Percentiles rank a stretch among this genome's conserved stretches.
These are phyloP conservation scores for Peromyscus maniculatus DNA, from an alignment of 2,113 vertebrate genomes.

Conservation along the genomic window DNA sequence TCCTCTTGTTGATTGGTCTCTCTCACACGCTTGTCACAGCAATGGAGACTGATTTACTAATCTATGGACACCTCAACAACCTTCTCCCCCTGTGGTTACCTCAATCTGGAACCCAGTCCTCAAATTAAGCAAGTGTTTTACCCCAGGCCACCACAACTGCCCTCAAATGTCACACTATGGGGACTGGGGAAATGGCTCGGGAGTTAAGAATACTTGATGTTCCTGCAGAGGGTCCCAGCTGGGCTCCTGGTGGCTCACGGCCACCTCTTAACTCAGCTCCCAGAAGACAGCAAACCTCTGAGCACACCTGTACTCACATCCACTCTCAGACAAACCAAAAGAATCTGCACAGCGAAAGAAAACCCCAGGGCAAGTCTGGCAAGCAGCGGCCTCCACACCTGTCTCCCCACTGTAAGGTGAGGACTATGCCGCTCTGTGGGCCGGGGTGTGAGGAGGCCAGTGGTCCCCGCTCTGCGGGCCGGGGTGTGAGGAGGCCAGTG, in stretches of 20 bases:
- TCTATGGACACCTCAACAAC: neutral
- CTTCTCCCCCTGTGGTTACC: neutral
- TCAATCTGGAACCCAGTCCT: neutral
- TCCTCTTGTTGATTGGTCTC: neutral
- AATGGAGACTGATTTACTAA: neutral
- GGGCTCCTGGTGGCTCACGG: neutral
- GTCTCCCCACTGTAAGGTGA: neutral
- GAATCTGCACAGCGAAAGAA: neutral
- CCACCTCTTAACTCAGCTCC: neutral
- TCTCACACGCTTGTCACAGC: neutral
- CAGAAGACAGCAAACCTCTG: too few relatives aligned
- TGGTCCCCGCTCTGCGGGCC: neutral
- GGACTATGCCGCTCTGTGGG: neutral
- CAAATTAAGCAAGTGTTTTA: neutral
- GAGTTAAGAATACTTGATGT: too few relatives aligned
- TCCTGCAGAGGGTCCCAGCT: neutral
- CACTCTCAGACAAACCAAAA: neutral
- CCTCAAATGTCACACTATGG: neutral
- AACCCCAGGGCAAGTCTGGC: neutral
- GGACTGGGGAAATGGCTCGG: neutral
- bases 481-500: too few relatives aligned
- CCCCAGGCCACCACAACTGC: neutral
- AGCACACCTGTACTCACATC: neutral
- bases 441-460: too few relatives aligned
- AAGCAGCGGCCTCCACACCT: neutral